Conservation (phyloP, 2,113 vertebrate genomes). For the Macquaria ambigua region DNA sequence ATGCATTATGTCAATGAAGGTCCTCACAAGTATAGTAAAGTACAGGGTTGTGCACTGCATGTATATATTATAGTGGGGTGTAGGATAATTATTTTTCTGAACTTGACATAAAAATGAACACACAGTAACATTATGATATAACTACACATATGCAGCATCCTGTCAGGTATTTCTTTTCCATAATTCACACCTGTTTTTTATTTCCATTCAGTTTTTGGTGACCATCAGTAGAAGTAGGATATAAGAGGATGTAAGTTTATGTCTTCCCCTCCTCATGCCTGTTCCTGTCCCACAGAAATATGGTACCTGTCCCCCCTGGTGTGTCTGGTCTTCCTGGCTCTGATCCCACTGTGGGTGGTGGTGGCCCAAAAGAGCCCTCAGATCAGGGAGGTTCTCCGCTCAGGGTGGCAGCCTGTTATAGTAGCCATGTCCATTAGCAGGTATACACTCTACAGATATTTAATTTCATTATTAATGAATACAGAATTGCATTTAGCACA, state of each 20-base stretch:
- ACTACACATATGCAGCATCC: background rate
- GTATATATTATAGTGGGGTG: no score
- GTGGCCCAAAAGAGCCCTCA: conserved; percentile 88
- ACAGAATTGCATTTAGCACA: background rate
- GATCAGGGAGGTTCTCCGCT: conserved; percentile 89
- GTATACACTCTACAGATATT: conserved; percentile 71
- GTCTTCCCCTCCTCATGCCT: background rate
- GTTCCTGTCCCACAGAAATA: conserved; percentile 78
- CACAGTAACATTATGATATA: background rate
- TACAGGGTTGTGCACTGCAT: no score
- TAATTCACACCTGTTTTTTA: background rate
- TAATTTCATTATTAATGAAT: background rate
- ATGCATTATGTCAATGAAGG: no score
- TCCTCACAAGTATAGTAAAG: no score
- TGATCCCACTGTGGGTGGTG: conserved; percentile 92
- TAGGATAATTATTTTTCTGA: no score
- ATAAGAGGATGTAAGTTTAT: background rate
- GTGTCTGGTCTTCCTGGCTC: conserved; percentile 86
- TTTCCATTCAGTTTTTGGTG: background rate
- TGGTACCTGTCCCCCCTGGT: conserved; percentile 89
- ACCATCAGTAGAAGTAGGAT: background rate
- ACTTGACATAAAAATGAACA: background rate
- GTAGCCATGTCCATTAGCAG: conserved; percentile 97
- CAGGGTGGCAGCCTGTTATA: conserved; percentile 95
- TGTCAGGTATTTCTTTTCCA: background rate